These are phyloP conservation scores for Cladopsammia gracilis DNA, from an alignment of 64 coral and sea anemone species.

Conservation along the genomic window DNA sequence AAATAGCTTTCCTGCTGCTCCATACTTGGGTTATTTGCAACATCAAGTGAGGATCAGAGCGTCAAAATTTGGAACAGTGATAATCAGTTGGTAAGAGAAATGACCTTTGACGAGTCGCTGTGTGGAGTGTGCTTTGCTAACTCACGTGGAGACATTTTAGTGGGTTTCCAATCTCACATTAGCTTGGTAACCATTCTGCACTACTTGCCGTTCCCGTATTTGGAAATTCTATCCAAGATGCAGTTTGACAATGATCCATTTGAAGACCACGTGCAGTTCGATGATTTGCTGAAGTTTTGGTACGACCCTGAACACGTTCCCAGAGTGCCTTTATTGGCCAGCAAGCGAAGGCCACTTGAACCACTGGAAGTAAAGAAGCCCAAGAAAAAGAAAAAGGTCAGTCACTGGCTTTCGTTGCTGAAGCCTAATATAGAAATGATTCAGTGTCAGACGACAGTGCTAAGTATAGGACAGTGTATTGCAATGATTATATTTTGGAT, in stretches of 20 bases:
- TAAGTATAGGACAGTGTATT: no score
- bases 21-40: constrained; percentile 85
- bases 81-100: constrained; percentile 85
- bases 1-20: constrained; percentile 86
- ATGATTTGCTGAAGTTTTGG: constrained; percentile 74
- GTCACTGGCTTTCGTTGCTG: no score
- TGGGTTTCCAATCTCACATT: constrained; percentile 95
- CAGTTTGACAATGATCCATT: constrained; percentile 65
- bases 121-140: constrained; percentile 96
- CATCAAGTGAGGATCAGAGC: constrained; percentile 89
- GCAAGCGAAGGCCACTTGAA: constrained; percentile 19
- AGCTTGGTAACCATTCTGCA: constrained; percentile 86
- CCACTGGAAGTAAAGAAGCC: constrained; percentile 10
- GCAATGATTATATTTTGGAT: no score
- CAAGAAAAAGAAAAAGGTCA: constrained; percentile 25
- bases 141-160: constrained; percentile 91
- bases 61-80: constrained; percentile 97
- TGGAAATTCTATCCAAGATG: constrained; percentile 80
- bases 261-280: constrained; percentile 67
- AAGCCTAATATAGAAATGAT: background rate
- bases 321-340: constrained; percentile 8
- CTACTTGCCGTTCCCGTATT: constrained; percentile 83
- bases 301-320: constrained; percentile 64
- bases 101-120: constrained; percentile 89
- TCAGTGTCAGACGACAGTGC: no score